Percentiles rank a stretch among this genome's conserved stretches.
Evolutionary conservation across 2,888 invertebrate genomes (phyloP).

Genomic region (Cerastis rubricosa): DNA sequence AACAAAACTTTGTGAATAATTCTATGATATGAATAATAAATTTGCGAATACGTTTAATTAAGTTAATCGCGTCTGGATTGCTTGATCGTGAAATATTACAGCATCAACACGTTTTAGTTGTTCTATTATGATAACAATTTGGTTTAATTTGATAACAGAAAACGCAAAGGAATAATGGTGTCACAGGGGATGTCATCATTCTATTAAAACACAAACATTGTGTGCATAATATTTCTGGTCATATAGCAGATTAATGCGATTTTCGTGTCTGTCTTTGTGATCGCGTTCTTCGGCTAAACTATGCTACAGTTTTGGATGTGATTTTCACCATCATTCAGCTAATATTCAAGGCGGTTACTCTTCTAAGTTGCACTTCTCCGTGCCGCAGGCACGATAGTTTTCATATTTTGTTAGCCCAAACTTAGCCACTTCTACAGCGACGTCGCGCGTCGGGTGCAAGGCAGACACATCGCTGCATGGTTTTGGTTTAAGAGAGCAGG

Average conservation of each 20-base stretch:
- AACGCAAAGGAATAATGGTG: neutral
- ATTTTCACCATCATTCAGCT: neutral
- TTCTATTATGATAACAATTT: conserved; percentile 31
- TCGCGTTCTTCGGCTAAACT: neutral
- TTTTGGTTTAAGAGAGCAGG: neutral
- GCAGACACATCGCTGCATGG: neutral
- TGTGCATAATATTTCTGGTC: neutral
- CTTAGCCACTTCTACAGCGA: neutral
- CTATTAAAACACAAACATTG: conserved; percentile 1
- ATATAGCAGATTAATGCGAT: neutral
- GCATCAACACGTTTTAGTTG: conserved; percentile 40
- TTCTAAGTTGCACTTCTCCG: neutral
- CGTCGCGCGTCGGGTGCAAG: neutral
- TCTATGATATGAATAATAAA: conserved; percentile 57
- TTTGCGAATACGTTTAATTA: conserved; percentile 49
- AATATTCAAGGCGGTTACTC: neutral
- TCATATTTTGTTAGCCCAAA: neutral
- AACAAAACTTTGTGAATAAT: conserved; percentile 65
- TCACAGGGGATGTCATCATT: neutral
- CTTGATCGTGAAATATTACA: conserved; percentile 44
- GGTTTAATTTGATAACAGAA: conserved; percentile 25
- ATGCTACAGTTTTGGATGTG: neutral
- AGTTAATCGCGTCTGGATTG: conserved; percentile 48
- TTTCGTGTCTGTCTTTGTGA: neutral
- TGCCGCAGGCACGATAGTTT: neutral